Conservation (phyloP, 23 tunicate genomes). For the Trididemnum miniatum region DNA sequence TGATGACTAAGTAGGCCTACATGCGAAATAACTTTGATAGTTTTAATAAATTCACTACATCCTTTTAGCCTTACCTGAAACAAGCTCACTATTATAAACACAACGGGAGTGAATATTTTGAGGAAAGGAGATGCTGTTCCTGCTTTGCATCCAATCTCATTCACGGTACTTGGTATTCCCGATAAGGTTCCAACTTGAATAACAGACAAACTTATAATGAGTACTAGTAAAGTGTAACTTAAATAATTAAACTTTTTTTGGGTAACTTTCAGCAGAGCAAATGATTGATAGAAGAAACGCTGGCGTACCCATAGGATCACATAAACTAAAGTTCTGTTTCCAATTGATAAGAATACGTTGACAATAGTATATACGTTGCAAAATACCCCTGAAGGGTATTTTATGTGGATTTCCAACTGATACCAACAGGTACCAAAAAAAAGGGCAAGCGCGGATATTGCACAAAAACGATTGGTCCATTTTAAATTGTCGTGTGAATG, state of each 20-base stretch:
- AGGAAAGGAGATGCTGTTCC: not conserved
- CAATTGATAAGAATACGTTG: not conserved
- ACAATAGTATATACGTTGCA: not conserved
- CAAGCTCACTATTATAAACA: not conserved
- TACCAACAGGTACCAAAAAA: not conserved
- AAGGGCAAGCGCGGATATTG: not conserved
- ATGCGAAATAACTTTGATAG: too few relatives aligned
- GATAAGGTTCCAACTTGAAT: not conserved
- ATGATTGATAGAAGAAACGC: not conserved
- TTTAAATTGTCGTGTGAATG: not conserved
- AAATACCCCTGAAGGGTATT: not conserved
- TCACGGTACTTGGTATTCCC: not conserved
- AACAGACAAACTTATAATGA: not conserved
- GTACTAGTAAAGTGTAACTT: not conserved
- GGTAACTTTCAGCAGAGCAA: not conserved
- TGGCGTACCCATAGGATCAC: not conserved
- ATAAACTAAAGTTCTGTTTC: not conserved
- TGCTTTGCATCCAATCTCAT: not conserved
- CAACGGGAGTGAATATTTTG: not conserved
- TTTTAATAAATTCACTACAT: too few relatives aligned
- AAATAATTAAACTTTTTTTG: not conserved
- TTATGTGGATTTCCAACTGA: not conserved
- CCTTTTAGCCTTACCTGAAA: slow-evolving; percentile 1
- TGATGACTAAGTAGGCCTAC: too few relatives aligned
- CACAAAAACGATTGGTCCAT: not conserved